Conservation (phyloP, 1,140 invertebrate genomes). For the Mya arenaria region DNA sequence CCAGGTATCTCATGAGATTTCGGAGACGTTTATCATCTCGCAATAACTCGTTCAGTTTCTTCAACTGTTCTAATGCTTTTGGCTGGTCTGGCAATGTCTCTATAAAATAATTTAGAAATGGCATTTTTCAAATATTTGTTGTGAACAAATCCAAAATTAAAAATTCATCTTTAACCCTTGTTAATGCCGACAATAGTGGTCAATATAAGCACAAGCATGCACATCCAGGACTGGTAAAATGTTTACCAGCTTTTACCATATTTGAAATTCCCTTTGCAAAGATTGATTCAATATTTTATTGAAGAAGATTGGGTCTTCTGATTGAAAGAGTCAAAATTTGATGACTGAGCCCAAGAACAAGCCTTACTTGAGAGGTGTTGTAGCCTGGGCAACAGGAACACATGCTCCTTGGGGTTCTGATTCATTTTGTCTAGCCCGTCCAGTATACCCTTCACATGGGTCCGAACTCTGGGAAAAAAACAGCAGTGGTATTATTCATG, state of each 20-base stretch:
- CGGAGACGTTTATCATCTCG: slow-evolving; percentile 89
- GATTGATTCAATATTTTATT: no score
- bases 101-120: slow-evolving; percentile 61
- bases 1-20: slow-evolving; percentile 91
- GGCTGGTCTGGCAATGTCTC: slow-evolving; percentile 94
- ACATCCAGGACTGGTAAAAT: no score
- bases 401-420: slow-evolving; percentile 62
- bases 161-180: no score
- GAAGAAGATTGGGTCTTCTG: background rate
- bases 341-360: no score
- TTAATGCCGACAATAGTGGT: no score
- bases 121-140: no score
- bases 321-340: no score
- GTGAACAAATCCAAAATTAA: no score
- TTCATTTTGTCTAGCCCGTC: slow-evolving; percentile 69
- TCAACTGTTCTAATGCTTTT: slow-evolving; percentile 95
- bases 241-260: no score
- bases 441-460: slow-evolving; percentile 67
- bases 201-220: no score
- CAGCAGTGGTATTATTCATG: background rate
- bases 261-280: no score
- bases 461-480: slow-evolving; percentile 70
- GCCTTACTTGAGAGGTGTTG: slow-evolving; percentile 73
- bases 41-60: slow-evolving; percentile 93
- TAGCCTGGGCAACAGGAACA: slow-evolving; percentile 68